Percentiles rank a stretch among this genome's conserved stretches.
Evolutionary conservation across 2,797 vertebrate genomes (phyloP).

Genomic region (Notoglanidium macrostoma): DNA sequence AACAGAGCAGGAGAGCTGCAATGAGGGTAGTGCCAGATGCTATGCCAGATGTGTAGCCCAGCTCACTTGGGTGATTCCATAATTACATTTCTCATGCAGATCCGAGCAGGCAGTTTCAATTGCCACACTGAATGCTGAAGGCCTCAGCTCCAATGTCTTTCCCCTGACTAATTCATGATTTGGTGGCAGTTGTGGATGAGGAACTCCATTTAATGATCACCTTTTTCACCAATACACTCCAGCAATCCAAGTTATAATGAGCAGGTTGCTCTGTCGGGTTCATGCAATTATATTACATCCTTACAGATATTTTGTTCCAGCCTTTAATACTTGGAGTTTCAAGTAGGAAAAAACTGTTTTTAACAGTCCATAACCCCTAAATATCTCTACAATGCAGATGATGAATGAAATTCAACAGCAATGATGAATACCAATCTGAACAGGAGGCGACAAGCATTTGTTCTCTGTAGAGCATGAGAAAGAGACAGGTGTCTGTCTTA

Average conservation of each 20-base stretch:
- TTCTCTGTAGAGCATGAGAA: slow-evolving; percentile 56
- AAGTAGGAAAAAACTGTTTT: background rate
- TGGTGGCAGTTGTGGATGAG: slow-evolving; percentile 52
- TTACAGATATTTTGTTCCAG: background rate
- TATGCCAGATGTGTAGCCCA: slow-evolving; percentile 79
- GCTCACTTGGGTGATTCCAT: slow-evolving; percentile 66
- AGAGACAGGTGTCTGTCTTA: slow-evolving; percentile 64
- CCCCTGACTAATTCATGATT: slow-evolving; percentile 56
- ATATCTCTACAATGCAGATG: slow-evolving; percentile 3
- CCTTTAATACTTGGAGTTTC: background rate
- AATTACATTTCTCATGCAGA: slow-evolving; percentile 81
- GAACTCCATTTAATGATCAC: slow-evolving; percentile 47
- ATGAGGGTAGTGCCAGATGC: slow-evolving; percentile 73
- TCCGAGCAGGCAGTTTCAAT: slow-evolving; percentile 60
- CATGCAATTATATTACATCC: too few relatives aligned
- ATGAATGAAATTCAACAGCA: slow-evolving; percentile 48
- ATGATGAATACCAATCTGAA: slow-evolving; percentile 61
- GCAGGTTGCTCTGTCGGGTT: background rate
- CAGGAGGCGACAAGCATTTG: slow-evolving; percentile 76
- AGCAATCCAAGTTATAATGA: slow-evolving; percentile 27
- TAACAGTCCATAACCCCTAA: background rate
- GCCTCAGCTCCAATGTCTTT: slow-evolving; percentile 31
- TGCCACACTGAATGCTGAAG: slow-evolving; percentile 45
- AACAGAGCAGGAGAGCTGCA: slow-evolving; percentile 69
- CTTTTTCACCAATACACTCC: slow-evolving; percentile 45